phyloP scores from a whole-genome alignment of 1,140 invertebrate species.

The Bombus sibiricus region DNA sequence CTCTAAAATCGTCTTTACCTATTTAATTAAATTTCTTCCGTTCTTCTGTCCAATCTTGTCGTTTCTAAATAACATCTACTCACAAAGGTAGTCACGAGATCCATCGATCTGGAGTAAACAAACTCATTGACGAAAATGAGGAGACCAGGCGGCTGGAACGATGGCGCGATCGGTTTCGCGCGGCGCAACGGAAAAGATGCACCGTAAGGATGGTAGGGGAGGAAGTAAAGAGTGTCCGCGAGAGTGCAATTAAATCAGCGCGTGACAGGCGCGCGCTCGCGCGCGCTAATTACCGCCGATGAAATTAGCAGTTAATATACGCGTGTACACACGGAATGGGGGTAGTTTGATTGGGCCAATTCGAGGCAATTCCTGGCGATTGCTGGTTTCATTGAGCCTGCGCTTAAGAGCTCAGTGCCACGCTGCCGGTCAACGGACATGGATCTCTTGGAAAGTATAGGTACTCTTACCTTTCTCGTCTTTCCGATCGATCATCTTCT shows the following conservation, averaged over 20 bases:
- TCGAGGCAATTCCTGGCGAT: conserved; percentile 84
- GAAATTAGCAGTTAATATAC: conserved; percentile 82
- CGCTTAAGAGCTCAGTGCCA: conserved; percentile 80
- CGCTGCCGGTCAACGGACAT: conserved; percentile 79
- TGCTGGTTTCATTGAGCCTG: conserved; percentile 82
- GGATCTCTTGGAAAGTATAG: conserved; percentile 73
- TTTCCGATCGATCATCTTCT: conserved; percentile 2
- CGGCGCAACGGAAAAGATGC: conserved; percentile 5
- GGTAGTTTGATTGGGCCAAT: conserved; percentile 84
- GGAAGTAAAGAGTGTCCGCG: conserved; percentile 29
- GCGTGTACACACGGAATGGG: conserved; percentile 82
- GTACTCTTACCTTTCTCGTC: conserved; percentile 62
- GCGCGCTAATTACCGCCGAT: conserved; percentile 78
- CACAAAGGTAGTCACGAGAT: neutral
- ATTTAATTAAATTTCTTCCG: neutral
- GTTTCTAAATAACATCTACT: neutral
- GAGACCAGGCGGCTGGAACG: neutral
- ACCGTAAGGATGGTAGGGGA: neutral
- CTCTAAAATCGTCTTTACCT: neutral
- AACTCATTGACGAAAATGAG: conserved; percentile 5
- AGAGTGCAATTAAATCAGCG: conserved; percentile 57
- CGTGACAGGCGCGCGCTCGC: conserved; percentile 56
- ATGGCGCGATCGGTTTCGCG: neutral
- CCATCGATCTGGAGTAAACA: conserved; percentile 5
- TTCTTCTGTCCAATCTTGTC: neutral